These are phyloP conservation scores for Junonia oenone DNA, from an alignment of 2,888 invertebrate species.

Conservation along the genomic window DNA sequence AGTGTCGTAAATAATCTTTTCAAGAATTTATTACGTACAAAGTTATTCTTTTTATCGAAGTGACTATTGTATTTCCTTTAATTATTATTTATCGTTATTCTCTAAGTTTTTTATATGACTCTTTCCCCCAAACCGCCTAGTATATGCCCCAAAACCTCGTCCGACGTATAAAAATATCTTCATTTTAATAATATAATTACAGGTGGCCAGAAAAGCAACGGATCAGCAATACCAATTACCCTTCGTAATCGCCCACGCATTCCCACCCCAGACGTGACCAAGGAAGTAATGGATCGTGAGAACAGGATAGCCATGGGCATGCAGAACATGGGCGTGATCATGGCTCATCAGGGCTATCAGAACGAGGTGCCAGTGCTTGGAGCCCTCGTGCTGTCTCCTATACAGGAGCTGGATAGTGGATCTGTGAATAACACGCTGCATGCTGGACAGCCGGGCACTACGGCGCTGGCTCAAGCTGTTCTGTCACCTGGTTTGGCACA, in stretches of 20 bases:
- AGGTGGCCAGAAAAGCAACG: conserved; percentile 86
- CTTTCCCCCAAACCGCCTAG: too few species aligned
- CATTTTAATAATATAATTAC: too few species aligned
- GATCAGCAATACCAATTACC: conserved; percentile 82
- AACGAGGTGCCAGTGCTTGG: conserved; percentile 87
- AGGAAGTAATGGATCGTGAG: conserved; percentile 87
- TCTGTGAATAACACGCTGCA: conserved; percentile 87
- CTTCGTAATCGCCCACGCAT: conserved; percentile 91
- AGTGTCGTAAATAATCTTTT: too few species aligned
- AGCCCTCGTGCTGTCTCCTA: conserved; percentile 88
- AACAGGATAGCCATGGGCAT: conserved; percentile 79
- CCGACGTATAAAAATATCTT: too few species aligned
- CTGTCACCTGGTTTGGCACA: conserved; percentile 79
- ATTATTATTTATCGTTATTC: too few species aligned
- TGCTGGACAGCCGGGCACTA: conserved; percentile 85
- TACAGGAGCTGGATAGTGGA: conserved; percentile 89
- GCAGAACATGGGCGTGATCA: conserved; percentile 83
- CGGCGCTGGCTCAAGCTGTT: conserved; percentile 89
- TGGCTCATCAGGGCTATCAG: conserved; percentile 82
- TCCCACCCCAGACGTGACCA: conserved; percentile 92
- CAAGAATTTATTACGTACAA: too few species aligned
- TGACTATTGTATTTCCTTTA: too few species aligned
- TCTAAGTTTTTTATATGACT: too few species aligned
- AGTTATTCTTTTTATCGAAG: too few species aligned
- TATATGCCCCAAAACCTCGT: too few species aligned